phyloP scores from a whole-genome alignment of 2,888 invertebrate species.

The Petrophora chlorosata region DNA sequence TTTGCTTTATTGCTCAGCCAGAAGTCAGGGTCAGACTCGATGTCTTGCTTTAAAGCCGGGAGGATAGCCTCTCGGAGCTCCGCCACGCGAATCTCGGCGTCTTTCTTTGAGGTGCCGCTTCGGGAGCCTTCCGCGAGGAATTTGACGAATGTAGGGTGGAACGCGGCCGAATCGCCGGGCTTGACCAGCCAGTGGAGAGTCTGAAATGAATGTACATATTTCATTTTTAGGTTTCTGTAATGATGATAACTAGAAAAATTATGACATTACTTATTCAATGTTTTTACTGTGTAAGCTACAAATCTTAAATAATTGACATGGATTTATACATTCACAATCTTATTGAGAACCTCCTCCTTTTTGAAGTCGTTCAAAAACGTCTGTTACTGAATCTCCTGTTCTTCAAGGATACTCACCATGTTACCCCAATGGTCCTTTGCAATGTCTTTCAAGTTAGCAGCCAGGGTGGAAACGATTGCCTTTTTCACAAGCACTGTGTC shows the following conservation, averaged over 20 bases:
- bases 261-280: too few species aligned
- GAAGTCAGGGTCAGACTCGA: constrained; percentile 83
- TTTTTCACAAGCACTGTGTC: constrained; percentile 96
- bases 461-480: constrained; percentile 88
- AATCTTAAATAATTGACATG: too few species aligned
- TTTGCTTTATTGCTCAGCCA: constrained; percentile 88
- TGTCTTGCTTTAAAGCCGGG: constrained; percentile 81
- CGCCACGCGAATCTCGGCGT: constrained; percentile 84
- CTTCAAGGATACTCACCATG: too few species aligned
- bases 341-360: too few species aligned
- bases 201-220: constrained; percentile 51
- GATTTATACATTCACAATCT: too few species aligned
- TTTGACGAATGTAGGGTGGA: constrained; percentile 91
- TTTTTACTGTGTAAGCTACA: too few species aligned
- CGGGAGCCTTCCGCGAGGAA: constrained; percentile 89
- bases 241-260: background rate
- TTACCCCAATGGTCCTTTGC: constrained; percentile 92
- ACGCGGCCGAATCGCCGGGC: constrained; percentile 90
- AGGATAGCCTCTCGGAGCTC: constrained; percentile 88
- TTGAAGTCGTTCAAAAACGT: background rate
- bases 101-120: constrained; percentile 89
- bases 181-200: constrained; percentile 93
- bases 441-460: constrained; percentile 86
- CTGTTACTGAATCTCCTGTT: too few species aligned
- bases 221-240: background rate